These are phyloP conservation scores for Alosa sapidissima DNA, from an alignment of 2,797 vertebrate species.

Conservation along the genomic window DNA sequence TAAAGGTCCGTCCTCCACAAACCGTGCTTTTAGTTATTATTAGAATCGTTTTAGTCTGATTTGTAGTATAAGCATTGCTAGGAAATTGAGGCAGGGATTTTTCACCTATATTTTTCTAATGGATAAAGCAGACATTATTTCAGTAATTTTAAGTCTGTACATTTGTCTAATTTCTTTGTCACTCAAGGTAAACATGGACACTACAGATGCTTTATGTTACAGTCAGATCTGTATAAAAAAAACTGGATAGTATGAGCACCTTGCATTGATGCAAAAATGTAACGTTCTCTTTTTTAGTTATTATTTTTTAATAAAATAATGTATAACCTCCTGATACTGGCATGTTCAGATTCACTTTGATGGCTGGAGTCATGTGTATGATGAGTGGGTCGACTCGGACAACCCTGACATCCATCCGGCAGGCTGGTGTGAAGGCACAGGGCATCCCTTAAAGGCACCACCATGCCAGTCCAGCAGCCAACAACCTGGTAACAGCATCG, in stretches of 20 bases:
- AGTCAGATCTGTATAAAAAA: neutral
- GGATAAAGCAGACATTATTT: neutral
- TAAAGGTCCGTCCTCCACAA: slow-evolving; percentile 81
- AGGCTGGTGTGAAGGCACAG: slow-evolving; percentile 93
- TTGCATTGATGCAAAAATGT: neutral
- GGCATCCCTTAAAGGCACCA: slow-evolving; percentile 89
- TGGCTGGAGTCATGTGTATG: slow-evolving; percentile 93
- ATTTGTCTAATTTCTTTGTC: no score
- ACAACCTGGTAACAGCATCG: slow-evolving; percentile 61
- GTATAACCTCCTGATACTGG: neutral
- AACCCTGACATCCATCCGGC: slow-evolving; percentile 92
- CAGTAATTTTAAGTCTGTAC: no score
- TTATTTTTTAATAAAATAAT: neutral
- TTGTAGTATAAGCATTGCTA: neutral
- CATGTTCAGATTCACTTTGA: slow-evolving; percentile 89
- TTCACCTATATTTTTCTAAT: neutral
- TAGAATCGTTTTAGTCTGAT: neutral
- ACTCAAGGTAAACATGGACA: no score
- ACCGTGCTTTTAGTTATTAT: neutral
- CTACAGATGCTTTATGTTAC: neutral
- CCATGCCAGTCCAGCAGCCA: slow-evolving; percentile 74
- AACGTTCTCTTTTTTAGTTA: neutral
- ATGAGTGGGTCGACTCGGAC: slow-evolving; percentile 96
- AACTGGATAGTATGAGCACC: neutral
- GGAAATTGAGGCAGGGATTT: neutral